A percentile compares a stretch with the other conserved stretches of the same genome.
Conservation (phyloP, 2,888 invertebrate species). For the Tanypteryx hageni region DNA sequence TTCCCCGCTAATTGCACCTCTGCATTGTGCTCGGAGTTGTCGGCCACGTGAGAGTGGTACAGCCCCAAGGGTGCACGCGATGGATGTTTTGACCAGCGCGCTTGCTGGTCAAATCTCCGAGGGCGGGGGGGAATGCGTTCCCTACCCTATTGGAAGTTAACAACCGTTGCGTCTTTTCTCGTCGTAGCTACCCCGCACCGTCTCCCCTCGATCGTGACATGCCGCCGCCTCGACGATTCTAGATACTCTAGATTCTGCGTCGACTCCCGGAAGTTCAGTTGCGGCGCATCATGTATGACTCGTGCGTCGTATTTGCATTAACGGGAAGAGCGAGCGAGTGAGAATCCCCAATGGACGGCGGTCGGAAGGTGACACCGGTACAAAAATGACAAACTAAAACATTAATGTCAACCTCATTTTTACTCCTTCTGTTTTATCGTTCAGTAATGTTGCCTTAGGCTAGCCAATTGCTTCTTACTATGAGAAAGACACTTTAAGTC, state of each 20-base stretch:
- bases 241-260: constrained; percentile 64
- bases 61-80: constrained; percentile 55
- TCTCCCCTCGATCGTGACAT: constrained; percentile 66
- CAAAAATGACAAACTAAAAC: constrained; percentile 56
- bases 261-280: constrained; percentile 64
- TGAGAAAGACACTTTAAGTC: constrained; percentile 58
- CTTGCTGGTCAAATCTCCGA: constrained; percentile 62
- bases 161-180: constrained; percentile 64
- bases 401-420: constrained; percentile 61
- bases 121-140: constrained; percentile 38
- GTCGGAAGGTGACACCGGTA: constrained; percentile 64
- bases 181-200: constrained; percentile 66
- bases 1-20: constrained; percentile 56
- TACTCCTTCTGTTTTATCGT: constrained; percentile 60
- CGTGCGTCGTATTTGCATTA: constrained; percentile 64
- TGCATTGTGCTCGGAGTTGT: constrained; percentile 62
- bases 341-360: constrained; percentile 60
- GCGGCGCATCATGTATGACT: constrained; percentile 63
- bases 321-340: constrained; percentile 63
- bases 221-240: constrained; percentile 65
- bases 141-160: constrained; percentile 57
- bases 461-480: constrained; percentile 57
- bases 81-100: constrained; percentile 61
- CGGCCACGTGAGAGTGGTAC: constrained; percentile 49
- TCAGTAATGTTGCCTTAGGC: constrained; percentile 56